These are phyloP conservation scores for Synergus gifuensis DNA, from an alignment of 2,888 invertebrate genomes.

Conservation along the genomic window DNA sequence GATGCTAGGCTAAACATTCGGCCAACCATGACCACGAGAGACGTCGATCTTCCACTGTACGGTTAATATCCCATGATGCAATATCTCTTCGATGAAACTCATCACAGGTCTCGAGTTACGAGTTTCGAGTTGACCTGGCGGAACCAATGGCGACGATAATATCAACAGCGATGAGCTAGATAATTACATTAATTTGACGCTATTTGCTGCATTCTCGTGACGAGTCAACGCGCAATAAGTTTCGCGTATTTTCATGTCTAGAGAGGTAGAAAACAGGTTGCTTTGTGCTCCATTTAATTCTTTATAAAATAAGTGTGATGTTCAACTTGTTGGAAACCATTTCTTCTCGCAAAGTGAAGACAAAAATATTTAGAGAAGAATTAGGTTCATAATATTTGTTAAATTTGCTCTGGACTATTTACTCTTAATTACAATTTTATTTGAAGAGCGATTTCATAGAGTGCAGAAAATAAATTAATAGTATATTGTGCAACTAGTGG, in stretches of 20 bases:
- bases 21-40: constrained; percentile 69
- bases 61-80: constrained; percentile 62
- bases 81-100: constrained; percentile 51
- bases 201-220: constrained; percentile 3
- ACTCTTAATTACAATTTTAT: background rate
- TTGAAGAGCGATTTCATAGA: background rate
- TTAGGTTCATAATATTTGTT: no score
- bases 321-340: background rate
- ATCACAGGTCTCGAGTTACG: constrained; percentile 9
- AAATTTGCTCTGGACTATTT: background rate
- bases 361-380: background rate
- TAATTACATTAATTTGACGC: constrained; percentile 31
- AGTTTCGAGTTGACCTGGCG: constrained; percentile 10
- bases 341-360: background rate
- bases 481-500: no score
- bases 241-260: background rate
- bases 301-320: background rate
- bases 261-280: background rate
- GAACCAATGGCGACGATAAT: constrained; percentile 17
- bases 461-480: background rate
- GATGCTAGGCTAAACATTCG: constrained; percentile 74
- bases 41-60: constrained; percentile 63
- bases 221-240: background rate
- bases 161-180: constrained; percentile 6
- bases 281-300: background rate